phyloP scores from a whole-genome alignment of 2,113 vertebrate species.

The Zosterops lateralis region DNA sequence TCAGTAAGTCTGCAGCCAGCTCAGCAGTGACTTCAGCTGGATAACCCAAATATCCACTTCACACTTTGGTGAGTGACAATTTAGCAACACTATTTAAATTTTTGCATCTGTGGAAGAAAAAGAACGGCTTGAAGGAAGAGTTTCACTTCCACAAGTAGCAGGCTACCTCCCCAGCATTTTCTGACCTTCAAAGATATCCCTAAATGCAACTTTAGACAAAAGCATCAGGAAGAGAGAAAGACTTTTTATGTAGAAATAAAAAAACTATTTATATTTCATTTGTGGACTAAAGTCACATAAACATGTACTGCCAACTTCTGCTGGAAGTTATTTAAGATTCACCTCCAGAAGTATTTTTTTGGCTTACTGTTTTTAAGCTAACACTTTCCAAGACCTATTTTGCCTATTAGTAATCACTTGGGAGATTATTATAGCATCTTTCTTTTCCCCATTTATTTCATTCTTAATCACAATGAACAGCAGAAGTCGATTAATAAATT shows the following conservation, averaged over 20 bases:
- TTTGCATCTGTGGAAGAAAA: neutral
- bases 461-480: neutral
- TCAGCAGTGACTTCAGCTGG: neutral
- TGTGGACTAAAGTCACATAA: neutral
- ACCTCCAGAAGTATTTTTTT: neutral
- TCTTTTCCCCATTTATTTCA: neutral
- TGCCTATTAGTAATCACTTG: neutral
- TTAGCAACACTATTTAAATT: neutral
- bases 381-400: neutral
- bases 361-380: neutral
- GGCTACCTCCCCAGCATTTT: neutral
- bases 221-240: neutral
- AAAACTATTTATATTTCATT: neutral
- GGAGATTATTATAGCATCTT: neutral
- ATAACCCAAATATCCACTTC: neutral
- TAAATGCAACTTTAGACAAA: neutral
- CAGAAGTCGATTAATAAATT: neutral
- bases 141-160: neutral
- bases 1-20: neutral
- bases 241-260: neutral
- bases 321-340: neutral
- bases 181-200: neutral
- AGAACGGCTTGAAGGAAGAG: neutral
- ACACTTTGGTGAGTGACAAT: rapidly evolving
- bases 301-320: neutral